Evolutionary conservation across 1,140 invertebrate genomes (phyloP).

Genomic region (Anastrepha obliqua): DNA sequence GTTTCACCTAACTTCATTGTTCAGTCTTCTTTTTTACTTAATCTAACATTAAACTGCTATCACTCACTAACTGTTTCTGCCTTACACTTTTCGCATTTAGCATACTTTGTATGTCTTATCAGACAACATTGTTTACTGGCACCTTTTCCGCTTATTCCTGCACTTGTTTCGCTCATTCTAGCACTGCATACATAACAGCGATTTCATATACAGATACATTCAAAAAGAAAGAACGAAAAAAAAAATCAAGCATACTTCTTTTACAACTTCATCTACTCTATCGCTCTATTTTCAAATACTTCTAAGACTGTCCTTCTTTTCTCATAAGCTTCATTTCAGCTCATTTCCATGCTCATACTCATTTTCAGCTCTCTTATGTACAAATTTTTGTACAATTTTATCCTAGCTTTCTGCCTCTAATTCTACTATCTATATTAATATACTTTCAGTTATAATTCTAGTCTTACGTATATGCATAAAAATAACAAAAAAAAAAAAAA

Average conservation of each 20-base stretch:
- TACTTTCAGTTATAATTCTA: constrained; percentile 56
- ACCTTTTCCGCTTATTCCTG: not conserved
- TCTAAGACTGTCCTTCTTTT: not conserved
- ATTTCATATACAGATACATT: not conserved
- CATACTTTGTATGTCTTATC: too few relatives aligned
- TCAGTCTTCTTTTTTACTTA: not conserved
- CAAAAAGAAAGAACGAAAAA: not conserved
- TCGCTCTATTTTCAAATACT: not conserved
- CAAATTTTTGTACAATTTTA: constrained; percentile 25
- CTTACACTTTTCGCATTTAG: constrained; percentile 19
- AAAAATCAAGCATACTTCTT: not conserved
- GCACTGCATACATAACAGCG: not conserved
- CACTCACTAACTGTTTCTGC: not conserved
- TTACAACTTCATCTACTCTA: not conserved
- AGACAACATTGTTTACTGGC: not conserved
- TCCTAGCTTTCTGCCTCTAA: not conserved
- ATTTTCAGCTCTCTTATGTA: not conserved
- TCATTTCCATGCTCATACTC: constrained; percentile 56
- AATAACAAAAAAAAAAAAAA: not conserved
- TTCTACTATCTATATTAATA: constrained; percentile 15
- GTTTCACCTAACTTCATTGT: not conserved
- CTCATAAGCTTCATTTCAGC: constrained; percentile 26
- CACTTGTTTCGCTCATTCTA: not conserved
- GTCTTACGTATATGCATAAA: constrained; percentile 56
- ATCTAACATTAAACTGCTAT: not conserved